phyloP scores from a whole-genome alignment of 2,888 invertebrate species.

The Tetheella fluctuosa region DNA sequence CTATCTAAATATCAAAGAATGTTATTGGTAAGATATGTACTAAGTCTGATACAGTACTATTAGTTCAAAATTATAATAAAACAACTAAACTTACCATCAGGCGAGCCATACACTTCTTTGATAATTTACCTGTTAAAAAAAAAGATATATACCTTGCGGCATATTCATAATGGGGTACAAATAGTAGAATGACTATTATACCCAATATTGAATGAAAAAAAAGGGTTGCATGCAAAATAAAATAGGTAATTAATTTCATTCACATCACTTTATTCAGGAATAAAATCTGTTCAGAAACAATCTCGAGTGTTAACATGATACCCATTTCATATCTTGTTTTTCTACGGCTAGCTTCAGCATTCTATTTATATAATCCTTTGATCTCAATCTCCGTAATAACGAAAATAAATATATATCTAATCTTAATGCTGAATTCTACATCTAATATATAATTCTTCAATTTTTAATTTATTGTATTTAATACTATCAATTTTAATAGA shows the following conservation, averaged over 20 bases:
- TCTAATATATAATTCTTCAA: conserved; percentile 59
- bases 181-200: no score
- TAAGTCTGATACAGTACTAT: no score
- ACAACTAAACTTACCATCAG: no score
- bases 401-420: conserved; percentile 68
- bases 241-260: conserved; percentile 37
- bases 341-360: conserved; percentile 8
- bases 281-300: conserved; percentile 71
- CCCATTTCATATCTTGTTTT: conserved; percentile 16
- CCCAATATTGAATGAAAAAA: not conserved
- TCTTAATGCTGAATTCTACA: conserved; percentile 54
- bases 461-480: conserved; percentile 24
- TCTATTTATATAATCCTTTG: not conserved
- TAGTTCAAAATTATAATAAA: not conserved
- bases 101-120: no score
- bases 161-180: no score
- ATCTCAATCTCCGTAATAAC: conserved; percentile 48
- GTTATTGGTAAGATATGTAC: no score
- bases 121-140: no score
- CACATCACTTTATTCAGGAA: conserved; percentile 73
- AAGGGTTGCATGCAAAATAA: conserved; percentile 14
- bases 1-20: no score
- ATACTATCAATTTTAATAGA: conserved; percentile 32
- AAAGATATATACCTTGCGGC: no score
- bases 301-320: conserved; percentile 40